These are phyloP conservation scores for Oreocharis arfaki DNA, from an alignment of 2,113 vertebrate genomes.

Conservation along the genomic window DNA sequence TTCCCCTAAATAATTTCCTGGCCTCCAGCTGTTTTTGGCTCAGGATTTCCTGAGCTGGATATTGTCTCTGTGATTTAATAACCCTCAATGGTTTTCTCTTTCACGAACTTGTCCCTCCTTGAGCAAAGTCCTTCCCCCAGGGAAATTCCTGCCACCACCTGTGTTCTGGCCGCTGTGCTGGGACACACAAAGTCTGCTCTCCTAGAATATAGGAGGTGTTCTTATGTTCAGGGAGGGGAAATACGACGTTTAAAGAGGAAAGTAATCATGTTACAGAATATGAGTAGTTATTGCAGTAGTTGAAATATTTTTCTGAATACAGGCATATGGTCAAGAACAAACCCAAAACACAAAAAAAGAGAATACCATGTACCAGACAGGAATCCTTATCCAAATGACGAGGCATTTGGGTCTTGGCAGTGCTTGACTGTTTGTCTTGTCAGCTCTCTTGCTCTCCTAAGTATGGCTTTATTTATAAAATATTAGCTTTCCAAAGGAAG, in stretches of 20 bases:
- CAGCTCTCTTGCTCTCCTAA: not conserved
- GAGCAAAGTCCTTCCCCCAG: not conserved
- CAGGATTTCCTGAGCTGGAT: not conserved
- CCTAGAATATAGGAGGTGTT: not conserved
- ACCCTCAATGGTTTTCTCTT: not conserved
- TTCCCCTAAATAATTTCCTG: not conserved
- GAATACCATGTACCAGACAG: not conserved
- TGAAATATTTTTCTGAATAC: not conserved
- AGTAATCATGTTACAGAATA: not conserved
- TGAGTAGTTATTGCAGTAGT: not conserved
- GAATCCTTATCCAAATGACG: not conserved
- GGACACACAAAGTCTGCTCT: not conserved
- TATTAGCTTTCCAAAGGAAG: not conserved
- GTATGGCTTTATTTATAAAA: conserved; percentile 30
- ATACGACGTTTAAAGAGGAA: not conserved
- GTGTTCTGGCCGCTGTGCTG: not conserved
- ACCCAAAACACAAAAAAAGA: not conserved
- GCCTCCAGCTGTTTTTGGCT: not conserved
- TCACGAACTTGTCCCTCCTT: not conserved
- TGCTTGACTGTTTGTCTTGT: not conserved
- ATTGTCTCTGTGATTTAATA: not conserved
- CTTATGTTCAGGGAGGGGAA: not conserved
- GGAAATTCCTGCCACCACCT: not conserved
- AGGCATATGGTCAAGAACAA: not conserved
- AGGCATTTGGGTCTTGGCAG: not conserved